Base-by-base conservation (phyloP, 2,113 vertebrate genomes). In the Gymnorhina tibicen region DNA sequence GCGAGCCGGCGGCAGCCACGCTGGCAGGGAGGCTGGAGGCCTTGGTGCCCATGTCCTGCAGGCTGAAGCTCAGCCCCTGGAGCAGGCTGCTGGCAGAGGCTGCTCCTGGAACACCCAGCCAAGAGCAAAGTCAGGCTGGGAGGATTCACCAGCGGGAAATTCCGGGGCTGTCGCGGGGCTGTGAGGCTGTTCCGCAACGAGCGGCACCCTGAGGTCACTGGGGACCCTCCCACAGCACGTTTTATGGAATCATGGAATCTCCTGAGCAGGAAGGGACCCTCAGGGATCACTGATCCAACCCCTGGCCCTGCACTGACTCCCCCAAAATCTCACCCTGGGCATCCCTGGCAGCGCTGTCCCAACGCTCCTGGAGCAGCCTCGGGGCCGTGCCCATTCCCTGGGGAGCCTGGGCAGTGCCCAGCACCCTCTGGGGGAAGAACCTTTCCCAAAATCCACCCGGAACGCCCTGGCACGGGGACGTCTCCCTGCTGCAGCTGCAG, bases 1-100 rank as follows among this genome's bases (percentile, higher is more conserved):
- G 79, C 3, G 95, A 83, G 50, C 93, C 96, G 1, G 97, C 64
- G 12, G 97, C 37, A 16, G 98, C 95, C 28, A 95, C 60, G 9
- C 97, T 96, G 41, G 98, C 97, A 15, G 99, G 97, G 75, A 99
- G 95, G 83, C 97, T 97, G n/a, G 98, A 91, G 32, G 98, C 76
- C 97, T 99, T 99, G 93, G 98, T 98, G 92, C 98, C 98, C 9
- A 99, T 99, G 95, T 99, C 99, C 98, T 99, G 99, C 76, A 99
- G 98, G 95, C 99, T 99, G 98, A 99, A 99, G 98, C 99, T 99
- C 96, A 99, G 98, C 37, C 99, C 99, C 92, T 99, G 99, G 15
- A 99, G 98, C 72, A 99, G 98, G 98, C 99, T 99, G 98, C 99
- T 99, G 96, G 99, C 99, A 77, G 99, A 99, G 28, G 99, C 94